These are phyloP conservation scores for Coracopsis vasa DNA, from an alignment of 2,113 vertebrate species.

Conservation along the genomic window DNA sequence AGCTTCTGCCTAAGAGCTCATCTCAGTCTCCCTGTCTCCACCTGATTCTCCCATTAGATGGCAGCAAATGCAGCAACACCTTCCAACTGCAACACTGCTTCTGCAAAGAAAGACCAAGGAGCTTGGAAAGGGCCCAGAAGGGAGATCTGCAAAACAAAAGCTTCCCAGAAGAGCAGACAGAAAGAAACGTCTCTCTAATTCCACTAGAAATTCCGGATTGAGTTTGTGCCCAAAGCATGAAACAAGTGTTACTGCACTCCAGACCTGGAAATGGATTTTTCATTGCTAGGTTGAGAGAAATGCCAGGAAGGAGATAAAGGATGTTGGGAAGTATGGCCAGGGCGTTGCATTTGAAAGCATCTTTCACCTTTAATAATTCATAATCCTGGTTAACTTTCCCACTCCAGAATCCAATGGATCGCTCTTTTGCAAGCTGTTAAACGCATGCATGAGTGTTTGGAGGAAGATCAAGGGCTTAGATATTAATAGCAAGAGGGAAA, in stretches of 20 bases:
- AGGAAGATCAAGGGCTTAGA: background rate
- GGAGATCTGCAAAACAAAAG: background rate
- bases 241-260: background rate
- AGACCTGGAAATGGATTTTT: background rate
- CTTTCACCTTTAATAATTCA: background rate
- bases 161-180: background rate
- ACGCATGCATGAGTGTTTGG: rapidly evolving
- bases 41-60: slow-evolving; percentile 49
- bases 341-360: background rate
- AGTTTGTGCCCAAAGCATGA: background rate
- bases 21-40: background rate
- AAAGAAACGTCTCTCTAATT: background rate
- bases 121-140: background rate
- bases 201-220: background rate
- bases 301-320: background rate
- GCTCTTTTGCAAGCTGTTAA: background rate
- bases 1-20: background rate
- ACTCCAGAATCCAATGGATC: background rate
- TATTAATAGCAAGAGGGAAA: slow-evolving; percentile 23
- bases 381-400: background rate
- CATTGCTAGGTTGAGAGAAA: background rate
- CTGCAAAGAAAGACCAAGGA: background rate
- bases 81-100: background rate
- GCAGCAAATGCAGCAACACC: slow-evolving; percentile 58
- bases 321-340: background rate